Evolutionary conservation across 2,888 invertebrate genomes (phyloP).

Genomic region (Calameuta filiformis): DNA sequence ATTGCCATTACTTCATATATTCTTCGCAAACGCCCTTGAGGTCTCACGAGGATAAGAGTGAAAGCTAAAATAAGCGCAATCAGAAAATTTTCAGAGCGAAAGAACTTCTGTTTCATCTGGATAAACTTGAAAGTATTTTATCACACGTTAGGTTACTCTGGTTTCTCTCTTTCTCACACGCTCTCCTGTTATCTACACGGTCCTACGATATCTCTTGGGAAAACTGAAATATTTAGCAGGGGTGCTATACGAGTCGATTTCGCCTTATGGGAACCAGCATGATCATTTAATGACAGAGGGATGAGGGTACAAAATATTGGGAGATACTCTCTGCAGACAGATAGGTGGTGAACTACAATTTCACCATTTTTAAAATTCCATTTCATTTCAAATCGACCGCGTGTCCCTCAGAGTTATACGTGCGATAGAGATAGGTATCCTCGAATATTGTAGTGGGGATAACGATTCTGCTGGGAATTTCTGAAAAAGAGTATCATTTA

Average conservation of each 20-base stretch:
- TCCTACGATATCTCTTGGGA: neutral
- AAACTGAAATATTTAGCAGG: neutral
- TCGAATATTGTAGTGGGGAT: neutral
- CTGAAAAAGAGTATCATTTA: neutral
- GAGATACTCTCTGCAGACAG: neutral
- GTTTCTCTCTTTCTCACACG: neutral
- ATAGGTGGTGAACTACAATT: neutral
- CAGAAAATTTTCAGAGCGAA: neutral
- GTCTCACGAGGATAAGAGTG: neutral
- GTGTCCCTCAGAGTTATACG: neutral
- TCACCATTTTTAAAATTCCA: neutral
- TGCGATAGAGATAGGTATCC: neutral
- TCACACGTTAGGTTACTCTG: neutral
- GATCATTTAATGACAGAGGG: neutral
- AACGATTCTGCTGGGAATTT: neutral
- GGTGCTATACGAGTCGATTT: neutral
- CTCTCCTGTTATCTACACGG: neutral
- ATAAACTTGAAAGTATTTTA: neutral
- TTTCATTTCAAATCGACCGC: neutral
- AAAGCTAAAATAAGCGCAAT: neutral
- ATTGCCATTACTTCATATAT: neutral
- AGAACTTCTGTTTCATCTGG: neutral
- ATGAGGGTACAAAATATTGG: neutral
- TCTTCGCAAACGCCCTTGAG: neutral
- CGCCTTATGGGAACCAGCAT: neutral